These are phyloP conservation scores for Crambe crambe DNA, from an alignment of 37 sponge, comb jelly and placozoan genomes.

Conservation along the genomic window DNA sequence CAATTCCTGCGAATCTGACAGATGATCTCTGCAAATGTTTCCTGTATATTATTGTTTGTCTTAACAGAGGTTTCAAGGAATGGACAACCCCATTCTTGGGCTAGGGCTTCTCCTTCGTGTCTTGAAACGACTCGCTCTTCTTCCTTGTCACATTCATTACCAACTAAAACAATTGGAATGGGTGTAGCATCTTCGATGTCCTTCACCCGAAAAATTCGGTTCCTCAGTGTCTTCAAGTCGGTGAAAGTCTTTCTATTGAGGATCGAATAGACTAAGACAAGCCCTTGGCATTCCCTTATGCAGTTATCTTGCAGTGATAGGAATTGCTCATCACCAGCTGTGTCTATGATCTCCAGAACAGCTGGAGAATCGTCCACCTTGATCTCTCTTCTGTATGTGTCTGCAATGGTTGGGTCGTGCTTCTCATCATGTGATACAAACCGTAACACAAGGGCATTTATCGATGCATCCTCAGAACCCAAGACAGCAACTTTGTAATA, in stretches of 20 bases:
- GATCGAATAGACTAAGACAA: slow-evolving; percentile 94
- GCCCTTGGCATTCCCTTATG: slow-evolving; percentile 98
- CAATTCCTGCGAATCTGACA: slow-evolving; percentile 49
- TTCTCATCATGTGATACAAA: slow-evolving; percentile 97
- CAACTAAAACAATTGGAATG: slow-evolving; percentile 89
- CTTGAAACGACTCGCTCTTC: slow-evolving; percentile 73
- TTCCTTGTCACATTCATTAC: slow-evolving; percentile 94
- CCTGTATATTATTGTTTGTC: slow-evolving; percentile 71
- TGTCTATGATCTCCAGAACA: slow-evolving; percentile 93
- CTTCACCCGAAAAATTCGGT: slow-evolving; percentile 88
- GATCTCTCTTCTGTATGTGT: slow-evolving; percentile 95
- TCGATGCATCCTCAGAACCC: slow-evolving; percentile 93
- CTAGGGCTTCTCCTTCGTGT: slow-evolving; percentile 73
- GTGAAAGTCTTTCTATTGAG: slow-evolving; percentile 87
- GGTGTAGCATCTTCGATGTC: slow-evolving; percentile 38
- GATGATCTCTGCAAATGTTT: slow-evolving; percentile 81
- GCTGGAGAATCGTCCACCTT: slow-evolving; percentile 83
- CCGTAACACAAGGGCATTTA: slow-evolving; percentile 94
- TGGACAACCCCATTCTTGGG: slow-evolving; percentile 86
- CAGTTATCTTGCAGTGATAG: slow-evolving; percentile 94
- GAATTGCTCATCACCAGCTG: slow-evolving; percentile 99
- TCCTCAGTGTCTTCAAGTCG: slow-evolving; percentile 79
- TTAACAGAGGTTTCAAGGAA: slow-evolving; percentile 93
- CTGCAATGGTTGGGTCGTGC: slow-evolving; percentile 98
- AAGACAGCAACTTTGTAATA: slow-evolving; percentile 98